Evolutionary conservation across 1,140 invertebrate genomes (phyloP).

Genomic region (Heliconius melpomene): DNA sequence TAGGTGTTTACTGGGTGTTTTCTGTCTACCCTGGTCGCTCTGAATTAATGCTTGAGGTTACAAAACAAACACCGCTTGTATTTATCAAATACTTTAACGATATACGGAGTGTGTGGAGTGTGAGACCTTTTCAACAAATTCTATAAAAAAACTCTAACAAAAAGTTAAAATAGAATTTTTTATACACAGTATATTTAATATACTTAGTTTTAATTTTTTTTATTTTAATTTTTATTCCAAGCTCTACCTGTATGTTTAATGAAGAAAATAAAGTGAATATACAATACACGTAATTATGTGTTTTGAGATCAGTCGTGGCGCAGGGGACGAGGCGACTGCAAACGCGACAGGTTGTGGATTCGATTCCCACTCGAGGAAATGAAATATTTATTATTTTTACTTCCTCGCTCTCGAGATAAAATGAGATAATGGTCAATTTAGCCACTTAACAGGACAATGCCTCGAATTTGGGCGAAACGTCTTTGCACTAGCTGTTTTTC

Average conservation of each 20-base stretch:
- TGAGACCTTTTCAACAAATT: background rate
- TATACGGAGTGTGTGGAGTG: background rate
- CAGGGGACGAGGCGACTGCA: no score
- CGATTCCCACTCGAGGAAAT: no score
- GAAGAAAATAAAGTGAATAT: background rate
- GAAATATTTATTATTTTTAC: no score
- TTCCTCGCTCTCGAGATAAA: no score
- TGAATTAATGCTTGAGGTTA: background rate
- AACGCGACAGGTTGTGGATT: no score
- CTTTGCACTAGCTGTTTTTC: no score
- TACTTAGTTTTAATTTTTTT: background rate
- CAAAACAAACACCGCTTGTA: background rate
- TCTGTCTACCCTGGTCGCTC: no score
- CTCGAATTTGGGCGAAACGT: no score
- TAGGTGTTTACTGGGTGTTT: no score
- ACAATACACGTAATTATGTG: background rate
- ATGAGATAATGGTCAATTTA: no score
- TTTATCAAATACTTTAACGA: background rate
- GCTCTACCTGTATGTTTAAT: background rate
- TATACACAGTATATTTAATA: background rate
- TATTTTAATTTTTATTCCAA: background rate
- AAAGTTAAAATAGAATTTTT: background rate
- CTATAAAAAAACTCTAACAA: background rate
- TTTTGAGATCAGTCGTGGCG: no score
- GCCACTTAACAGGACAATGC: no score